phyloP scores from a whole-genome alignment of 2,888 invertebrate genomes.

The Lordiphosa andalusiaca region DNA sequence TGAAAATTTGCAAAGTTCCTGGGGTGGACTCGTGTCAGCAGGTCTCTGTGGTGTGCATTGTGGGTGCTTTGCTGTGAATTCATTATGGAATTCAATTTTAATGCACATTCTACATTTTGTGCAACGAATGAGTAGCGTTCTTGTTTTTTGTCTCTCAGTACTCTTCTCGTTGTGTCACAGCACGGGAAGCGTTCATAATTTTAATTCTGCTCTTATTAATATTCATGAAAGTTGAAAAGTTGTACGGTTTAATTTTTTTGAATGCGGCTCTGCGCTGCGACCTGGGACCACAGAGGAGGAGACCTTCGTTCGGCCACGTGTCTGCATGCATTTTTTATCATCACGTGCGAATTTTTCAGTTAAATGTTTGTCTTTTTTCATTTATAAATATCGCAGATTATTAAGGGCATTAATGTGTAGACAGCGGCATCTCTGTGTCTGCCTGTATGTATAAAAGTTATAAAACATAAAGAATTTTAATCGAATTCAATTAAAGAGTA shows the following conservation, averaged over 20 bases:
- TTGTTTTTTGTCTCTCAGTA: background rate
- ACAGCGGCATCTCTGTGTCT: background rate
- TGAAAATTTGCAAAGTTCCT: conserved; percentile 17
- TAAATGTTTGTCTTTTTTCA: conserved; percentile 5
- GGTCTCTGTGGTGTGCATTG: background rate
- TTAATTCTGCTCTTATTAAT: conserved; percentile 60
- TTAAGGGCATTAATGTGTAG: conserved; percentile 38
- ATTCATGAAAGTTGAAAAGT: conserved; percentile 35
- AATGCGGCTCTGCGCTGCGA: conserved; percentile 4
- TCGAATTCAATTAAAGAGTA: conserved; percentile 35
- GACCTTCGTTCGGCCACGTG: conserved; percentile 14
- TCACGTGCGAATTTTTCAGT: conserved; percentile 32
- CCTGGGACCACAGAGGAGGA: background rate
- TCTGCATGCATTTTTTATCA: conserved; percentile 51
- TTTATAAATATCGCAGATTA: conserved; percentile 51
- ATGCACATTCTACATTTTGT: conserved; percentile 63
- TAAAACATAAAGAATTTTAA: background rate
- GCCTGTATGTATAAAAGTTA: background rate
- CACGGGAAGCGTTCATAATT: conserved; percentile 7
- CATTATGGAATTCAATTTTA: conserved; percentile 72
- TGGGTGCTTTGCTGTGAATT: conserved; percentile 47
- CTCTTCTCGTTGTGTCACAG: conserved; percentile 4
- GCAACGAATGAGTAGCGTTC: conserved; percentile 47
- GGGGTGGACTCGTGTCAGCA: background rate
- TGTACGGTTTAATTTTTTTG: conserved; percentile 68